These are phyloP conservation scores for Ophiothrix spiculata DNA, from an alignment of 35 echinoderm and acorn worm species.

Conservation along the genomic window DNA sequence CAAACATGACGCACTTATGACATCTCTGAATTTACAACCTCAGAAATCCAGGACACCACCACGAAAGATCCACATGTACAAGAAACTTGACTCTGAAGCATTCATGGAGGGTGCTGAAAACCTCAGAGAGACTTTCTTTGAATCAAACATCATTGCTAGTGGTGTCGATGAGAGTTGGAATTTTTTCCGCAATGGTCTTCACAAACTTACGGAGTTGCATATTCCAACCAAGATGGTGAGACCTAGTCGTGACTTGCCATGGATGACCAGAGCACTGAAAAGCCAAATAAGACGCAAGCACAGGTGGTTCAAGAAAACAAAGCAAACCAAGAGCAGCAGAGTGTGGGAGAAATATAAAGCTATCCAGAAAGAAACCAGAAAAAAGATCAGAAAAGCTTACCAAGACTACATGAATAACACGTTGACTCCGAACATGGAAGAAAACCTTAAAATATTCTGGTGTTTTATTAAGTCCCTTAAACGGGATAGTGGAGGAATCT, in stretches of 20 bases:
- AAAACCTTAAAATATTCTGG: constrained; percentile 19
- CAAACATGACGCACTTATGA: too few relatives aligned
- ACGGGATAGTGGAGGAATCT: background rate
- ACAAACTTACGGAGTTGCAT: constrained; percentile 21
- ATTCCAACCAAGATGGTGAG: constrained; percentile 31
- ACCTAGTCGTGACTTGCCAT: constrained; percentile 24
- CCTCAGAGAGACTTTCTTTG: background rate
- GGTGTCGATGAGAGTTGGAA: constrained; percentile 16
- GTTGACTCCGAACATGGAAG: constrained; percentile 29
- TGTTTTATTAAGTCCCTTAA: constrained; percentile 2
- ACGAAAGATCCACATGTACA: too few relatives aligned
- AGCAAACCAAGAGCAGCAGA: background rate
- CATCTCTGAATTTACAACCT: too few relatives aligned
- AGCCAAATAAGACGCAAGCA: constrained; percentile 17
- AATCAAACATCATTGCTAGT: background rate
- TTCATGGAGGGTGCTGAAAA: background rate
- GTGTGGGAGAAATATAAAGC: constrained; percentile 31
- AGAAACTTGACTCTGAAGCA: background rate
- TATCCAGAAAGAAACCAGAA: constrained; percentile 12
- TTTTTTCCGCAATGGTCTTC: constrained; percentile 15
- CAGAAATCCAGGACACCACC: too few relatives aligned
- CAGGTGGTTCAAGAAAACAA: constrained; percentile 33
- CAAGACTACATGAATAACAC: constrained; percentile 28
- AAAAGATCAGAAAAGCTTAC: constrained; percentile 18
- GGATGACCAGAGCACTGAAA: constrained; percentile 35